phyloP scores from a whole-genome alignment of 1,140 invertebrate genomes.

The Solenopsis fugax region DNA sequence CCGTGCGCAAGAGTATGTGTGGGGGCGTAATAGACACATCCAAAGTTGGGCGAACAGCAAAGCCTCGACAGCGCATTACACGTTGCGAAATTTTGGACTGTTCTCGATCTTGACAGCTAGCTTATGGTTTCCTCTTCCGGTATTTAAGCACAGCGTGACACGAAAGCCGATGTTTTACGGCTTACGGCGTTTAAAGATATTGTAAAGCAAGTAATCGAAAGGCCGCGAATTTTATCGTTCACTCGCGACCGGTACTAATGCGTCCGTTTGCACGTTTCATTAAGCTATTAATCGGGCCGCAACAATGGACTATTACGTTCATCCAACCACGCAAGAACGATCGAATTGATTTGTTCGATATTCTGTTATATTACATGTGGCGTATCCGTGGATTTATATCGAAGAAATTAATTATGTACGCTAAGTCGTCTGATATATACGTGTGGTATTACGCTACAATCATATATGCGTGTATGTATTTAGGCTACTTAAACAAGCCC shows the following conservation, averaged over 20 bases:
- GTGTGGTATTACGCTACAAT: conserved; percentile 5
- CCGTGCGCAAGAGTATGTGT: conserved; percentile 10
- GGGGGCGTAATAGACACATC: conserved; percentile 38
- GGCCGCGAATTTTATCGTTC: conserved; percentile 12
- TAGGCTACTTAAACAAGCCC: conserved; percentile 16
- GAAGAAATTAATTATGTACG: conserved; percentile 50
- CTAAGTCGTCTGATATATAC: conserved; percentile 6
- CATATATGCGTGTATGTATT: not conserved
- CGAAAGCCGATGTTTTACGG: not conserved
- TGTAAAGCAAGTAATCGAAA: not conserved
- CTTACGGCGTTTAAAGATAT: not conserved
- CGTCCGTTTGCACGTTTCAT: conserved; percentile 9
- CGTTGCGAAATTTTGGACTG: conserved; percentile 28
- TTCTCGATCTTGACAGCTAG: conserved; percentile 16
- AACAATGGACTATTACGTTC: conserved; percentile 45
- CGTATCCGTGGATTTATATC: conserved; percentile 35
- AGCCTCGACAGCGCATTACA: conserved; percentile 1
- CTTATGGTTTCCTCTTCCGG: conserved; percentile 27
- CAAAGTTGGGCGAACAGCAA: conserved; percentile 38
- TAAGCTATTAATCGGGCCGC: conserved; percentile 45
- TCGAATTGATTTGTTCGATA: conserved; percentile 30
- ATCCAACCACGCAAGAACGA: conserved; percentile 32
- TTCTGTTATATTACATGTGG: conserved; percentile 16
- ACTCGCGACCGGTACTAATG: not conserved
- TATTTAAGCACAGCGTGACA: not conserved